Base-by-base conservation (phyloP, 2,797 vertebrate species). In the Parauchenoglanis ngamensis region DNA sequence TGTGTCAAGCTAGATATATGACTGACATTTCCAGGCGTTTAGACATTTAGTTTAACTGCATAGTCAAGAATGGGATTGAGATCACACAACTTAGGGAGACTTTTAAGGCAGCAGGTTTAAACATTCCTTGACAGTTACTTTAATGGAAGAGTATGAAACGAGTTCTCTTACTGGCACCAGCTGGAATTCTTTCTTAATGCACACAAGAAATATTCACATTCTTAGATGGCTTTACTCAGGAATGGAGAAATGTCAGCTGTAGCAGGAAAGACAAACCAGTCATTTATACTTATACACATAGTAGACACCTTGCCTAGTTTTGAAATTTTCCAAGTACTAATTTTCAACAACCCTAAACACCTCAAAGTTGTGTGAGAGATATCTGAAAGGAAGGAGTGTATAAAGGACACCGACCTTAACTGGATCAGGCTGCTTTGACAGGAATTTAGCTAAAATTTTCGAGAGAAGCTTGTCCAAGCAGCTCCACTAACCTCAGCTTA, bases 201-300 rank as follows among this genome's bases (percentile, higher is more conserved):
- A 73, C 85, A 81, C 8, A 86, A 59, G 10, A 70, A 57, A 68
- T 80, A 23, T 46, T 59, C 21, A 59, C 31, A 59, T 61, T 70
- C 52, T 57, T 85, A 56, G 31, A 35, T 19, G 21, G 46, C 11
- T 68, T 86, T 28, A 79, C n/a, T 59, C 65, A 70, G 63, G 65
- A 21, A 59, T 7, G 21, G 52, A 40, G 85, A 57, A 79, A 56
- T 40, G 23, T 63, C 57, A 85, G 85, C 19, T 35, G 35, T 17
- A 35, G 76, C 56, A 80, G 21, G 52, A 56, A 46, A 61, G 12
- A 35, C 68, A 11, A 44, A 73, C 5, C 68, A 72, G 28, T 40
- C 31, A 57, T 21, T 4, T 4, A 11, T 6, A 61, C 23, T 25
- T 25, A 10, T 21, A 59, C 28, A 17, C 68, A 44, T 21, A 40